Conservation (phyloP, 2,888 invertebrate species). For the Athripsodes cinereus region DNA sequence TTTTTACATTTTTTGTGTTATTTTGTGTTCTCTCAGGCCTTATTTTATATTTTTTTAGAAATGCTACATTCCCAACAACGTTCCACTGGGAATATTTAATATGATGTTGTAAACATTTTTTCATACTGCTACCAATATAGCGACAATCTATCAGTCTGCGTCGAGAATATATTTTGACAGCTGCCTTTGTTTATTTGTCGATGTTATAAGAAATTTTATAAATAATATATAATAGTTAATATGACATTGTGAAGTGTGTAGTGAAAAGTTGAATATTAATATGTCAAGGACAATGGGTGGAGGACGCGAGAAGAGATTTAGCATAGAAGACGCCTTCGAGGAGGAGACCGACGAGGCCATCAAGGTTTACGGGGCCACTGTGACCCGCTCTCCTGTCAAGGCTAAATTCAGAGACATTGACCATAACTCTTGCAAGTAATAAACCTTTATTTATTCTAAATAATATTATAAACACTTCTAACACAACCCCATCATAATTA, state of each 20-base stretch:
- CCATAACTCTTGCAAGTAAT: conserved; percentile 43
- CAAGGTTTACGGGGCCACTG: conserved; percentile 72
- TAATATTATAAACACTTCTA: no score
- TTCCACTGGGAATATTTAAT: no score
- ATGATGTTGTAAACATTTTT: no score
- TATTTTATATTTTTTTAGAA: no score
- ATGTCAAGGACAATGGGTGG: conserved; percentile 50
- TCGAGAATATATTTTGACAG: conserved; percentile 38
- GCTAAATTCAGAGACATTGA: conserved; percentile 48
- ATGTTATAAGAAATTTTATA: conserved; percentile 33
- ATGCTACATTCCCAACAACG: no score
- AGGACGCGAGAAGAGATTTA: conserved; percentile 59
- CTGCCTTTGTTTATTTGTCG: conserved; percentile 38
- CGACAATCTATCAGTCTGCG: no score
- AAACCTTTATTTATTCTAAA: no score
- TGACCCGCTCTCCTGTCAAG: conserved; percentile 63
- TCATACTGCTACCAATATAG: no score
- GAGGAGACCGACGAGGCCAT: conserved; percentile 81
- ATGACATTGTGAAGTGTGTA: neutral
- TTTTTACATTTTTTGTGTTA: no score
- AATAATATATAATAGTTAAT: conserved; percentile 38
- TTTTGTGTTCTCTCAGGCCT: no score
- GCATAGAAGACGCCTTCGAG: conserved; percentile 80
- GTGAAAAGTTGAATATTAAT: conserved; percentile 29
- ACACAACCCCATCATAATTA: no score